These are phyloP conservation scores for Diploptera punctata DNA, from an alignment of 2,888 invertebrate species.

Conservation along the genomic window DNA sequence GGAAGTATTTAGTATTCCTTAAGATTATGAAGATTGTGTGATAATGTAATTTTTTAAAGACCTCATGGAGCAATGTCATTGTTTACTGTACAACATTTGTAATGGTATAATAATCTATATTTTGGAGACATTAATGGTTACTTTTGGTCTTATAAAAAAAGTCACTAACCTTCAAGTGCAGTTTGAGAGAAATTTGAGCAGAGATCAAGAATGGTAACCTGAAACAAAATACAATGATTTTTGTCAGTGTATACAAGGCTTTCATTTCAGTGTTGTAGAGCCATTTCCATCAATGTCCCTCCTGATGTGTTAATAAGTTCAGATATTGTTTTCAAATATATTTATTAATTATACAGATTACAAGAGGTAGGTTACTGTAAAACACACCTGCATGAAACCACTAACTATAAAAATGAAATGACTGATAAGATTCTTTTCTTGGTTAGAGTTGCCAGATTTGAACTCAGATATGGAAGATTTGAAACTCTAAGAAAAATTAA, in stretches of 20 bases:
- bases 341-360: too few relatives aligned
- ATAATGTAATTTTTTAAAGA: slow-evolving; percentile 25
- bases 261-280: slow-evolving; percentile 14
- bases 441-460: too few relatives aligned
- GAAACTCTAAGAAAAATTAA: too few relatives aligned
- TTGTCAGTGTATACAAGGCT: slow-evolving; percentile 41
- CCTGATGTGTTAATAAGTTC: too few relatives aligned
- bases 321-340: too few relatives aligned
- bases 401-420: too few relatives aligned
- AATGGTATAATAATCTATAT: slow-evolving; percentile 10
- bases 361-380: too few relatives aligned
- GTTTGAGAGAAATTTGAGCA: slow-evolving; percentile 35
- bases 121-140: slow-evolving; percentile 3
- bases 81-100: slow-evolving; percentile 26
- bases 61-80: slow-evolving; percentile 34
- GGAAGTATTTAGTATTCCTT: not conserved
- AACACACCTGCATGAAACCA: too few relatives aligned
- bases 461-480: too few relatives aligned
- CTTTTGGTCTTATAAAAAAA: not conserved
- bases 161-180: slow-evolving; percentile 25
- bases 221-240: slow-evolving; percentile 44
- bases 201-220: slow-evolving; percentile 41
- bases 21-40: slow-evolving; percentile 11
- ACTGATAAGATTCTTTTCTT: too few relatives aligned
- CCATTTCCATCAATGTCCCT: slow-evolving; percentile 3